A percentile compares a stretch with the other conserved stretches of the same genome.
Conservation (phyloP, 2,113 vertebrate species). For the Corythornis cristatus region DNA sequence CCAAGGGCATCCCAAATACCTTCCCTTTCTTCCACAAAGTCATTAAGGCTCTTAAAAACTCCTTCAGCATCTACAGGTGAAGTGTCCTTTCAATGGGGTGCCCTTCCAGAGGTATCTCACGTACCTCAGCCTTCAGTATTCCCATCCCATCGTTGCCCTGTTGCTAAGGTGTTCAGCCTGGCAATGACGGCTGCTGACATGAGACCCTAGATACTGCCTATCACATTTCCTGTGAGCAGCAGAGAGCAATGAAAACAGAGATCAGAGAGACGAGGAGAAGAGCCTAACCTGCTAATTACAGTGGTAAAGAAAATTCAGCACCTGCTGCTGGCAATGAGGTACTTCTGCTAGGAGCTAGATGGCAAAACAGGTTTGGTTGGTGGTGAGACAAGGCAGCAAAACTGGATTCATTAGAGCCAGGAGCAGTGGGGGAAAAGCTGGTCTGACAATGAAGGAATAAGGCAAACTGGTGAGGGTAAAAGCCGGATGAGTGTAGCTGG, state of each 20-base stretch:
- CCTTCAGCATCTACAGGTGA: not conserved
- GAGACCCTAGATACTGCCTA: slow-evolving; percentile 28
- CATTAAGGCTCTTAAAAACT: not conserved
- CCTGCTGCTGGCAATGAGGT: slow-evolving; percentile 2
- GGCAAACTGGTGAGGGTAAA: not conserved
- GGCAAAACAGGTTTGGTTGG: not conserved
- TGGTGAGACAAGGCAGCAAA: not conserved
- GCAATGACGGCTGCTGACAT: slow-evolving; percentile 7
- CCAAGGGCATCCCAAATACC: not conserved
- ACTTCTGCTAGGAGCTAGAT: not conserved
- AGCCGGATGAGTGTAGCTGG: not conserved
- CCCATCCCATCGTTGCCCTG: not conserved
- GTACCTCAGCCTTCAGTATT: not conserved
- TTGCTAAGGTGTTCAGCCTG: slow-evolving; percentile 38
- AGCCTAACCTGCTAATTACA: slow-evolving; percentile 40
- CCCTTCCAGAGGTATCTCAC: not conserved
- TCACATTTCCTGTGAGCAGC: slow-evolving; percentile 38
- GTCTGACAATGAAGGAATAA: not conserved
- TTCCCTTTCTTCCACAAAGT: not conserved
- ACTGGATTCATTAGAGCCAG: not conserved
- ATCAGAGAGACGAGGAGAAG: not conserved
- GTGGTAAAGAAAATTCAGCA: not conserved
- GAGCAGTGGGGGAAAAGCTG: not conserved
- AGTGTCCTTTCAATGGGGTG: not conserved
- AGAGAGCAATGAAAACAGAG: slow-evolving; percentile 46